Percentiles rank a stretch among this genome's conserved stretches.
These are phyloP conservation scores for Chymomyza amoena DNA, from an alignment of 2,888 invertebrate species.

Conservation along the genomic window DNA sequence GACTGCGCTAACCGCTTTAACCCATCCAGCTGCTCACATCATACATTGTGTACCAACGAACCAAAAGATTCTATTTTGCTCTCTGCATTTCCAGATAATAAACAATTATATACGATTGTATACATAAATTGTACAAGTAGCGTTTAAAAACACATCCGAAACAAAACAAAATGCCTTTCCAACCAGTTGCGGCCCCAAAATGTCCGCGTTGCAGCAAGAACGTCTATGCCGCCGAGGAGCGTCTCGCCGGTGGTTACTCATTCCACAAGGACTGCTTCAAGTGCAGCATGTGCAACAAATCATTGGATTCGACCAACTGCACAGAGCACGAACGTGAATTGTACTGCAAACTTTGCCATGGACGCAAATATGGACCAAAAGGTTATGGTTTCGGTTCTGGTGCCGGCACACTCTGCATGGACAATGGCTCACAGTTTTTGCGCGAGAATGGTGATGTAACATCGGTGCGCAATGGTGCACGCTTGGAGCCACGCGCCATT, in stretches of 20 bases:
- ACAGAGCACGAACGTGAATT: conserved; percentile 63
- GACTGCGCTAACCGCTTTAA: neutral
- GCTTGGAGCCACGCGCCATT: conserved; percentile 85
- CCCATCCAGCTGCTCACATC: neutral
- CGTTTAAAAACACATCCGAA: neutral
- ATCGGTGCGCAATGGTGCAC: conserved; percentile 82
- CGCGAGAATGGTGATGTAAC: conserved; percentile 57
- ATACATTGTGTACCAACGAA: neutral
- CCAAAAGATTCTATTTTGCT: conserved; percentile 34
- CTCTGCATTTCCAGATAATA: conserved; percentile 66
- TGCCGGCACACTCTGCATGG: conserved; percentile 66
- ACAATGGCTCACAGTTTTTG: conserved; percentile 64
- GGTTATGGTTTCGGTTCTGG: conserved; percentile 64
- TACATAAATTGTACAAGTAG: conserved; percentile 9
- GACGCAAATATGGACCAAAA: conserved; percentile 62
- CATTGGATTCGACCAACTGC: conserved; percentile 64
- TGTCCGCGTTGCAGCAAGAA: conserved; percentile 65
- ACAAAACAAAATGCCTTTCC: conserved; percentile 48
- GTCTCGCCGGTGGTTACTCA: conserved; percentile 60
- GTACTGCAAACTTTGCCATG: conserved; percentile 62
- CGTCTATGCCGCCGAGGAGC: conserved; percentile 64
- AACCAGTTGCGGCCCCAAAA: conserved; percentile 65
- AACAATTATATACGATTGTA: conserved; percentile 46
- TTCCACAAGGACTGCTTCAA: conserved; percentile 72
- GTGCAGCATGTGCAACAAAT: conserved; percentile 69